Evolutionary conservation across 1,140 invertebrate species (phyloP), one percentile per base, ranked within the genome.

Genomic region (Drosophila chauvacae): DNA sequence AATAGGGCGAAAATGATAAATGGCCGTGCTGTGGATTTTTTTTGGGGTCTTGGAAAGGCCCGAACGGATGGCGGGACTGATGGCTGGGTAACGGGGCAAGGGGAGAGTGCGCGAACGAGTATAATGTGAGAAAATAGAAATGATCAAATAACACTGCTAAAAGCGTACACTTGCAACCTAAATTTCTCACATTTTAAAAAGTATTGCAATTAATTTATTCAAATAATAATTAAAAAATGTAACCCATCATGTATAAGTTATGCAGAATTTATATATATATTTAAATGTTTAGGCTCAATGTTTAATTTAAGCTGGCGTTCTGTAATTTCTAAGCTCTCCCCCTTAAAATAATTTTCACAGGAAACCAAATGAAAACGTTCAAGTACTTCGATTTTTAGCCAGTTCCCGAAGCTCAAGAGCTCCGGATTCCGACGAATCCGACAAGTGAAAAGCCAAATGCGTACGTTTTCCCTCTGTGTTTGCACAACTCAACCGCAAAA

Each of bases 1-100:
- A 90, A 90, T 90, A 90, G 78, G 85, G 85, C 78, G 68, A 90
- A 90, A 90, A 90, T 90, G 85, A 90, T 90, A 90, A 90, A 90
- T 90, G 78, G 81, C 81, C 71, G 48, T 74, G 78, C 74, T 90
- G 86, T 71, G 81, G 50, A 78, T 84, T 79, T 63, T 63, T 68
- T 81, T 78, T 70, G 41, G 41, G 63, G 37, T 18, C 33, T 48
- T 55, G 41, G 20, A 30, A 59, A 35, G n/a, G 33, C 45, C 33
- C 42, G 30, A 48, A 16, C 16, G 37, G 10, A 50, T 39, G 61
- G 48, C 10, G 26, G 26, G 47, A 28, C 23, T 16, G 45, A 48
- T 9, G 23, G 23, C 42, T 4, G 51, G 16, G 45, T 20, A 26
- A 26, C 20, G 42, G 23, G 60, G 51, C 33, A 23, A 18, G 44